A percentile compares a stretch with the other conserved stretches of the same genome.
Conservation (phyloP, 2,888 invertebrate species). For the Archaeoteleia sp. region DNA sequence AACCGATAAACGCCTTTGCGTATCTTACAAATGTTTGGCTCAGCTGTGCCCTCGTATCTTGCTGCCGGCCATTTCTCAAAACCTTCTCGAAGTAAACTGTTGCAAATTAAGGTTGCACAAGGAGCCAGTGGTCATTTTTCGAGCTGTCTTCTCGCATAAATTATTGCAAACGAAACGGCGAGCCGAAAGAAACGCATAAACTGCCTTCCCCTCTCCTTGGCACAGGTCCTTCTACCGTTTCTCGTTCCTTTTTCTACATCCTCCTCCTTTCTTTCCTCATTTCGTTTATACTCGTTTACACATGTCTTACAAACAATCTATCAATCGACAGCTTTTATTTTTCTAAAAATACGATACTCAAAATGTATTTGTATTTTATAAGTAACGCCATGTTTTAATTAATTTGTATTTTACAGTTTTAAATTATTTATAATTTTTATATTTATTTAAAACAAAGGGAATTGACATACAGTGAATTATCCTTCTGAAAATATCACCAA, state of each 20-base stretch:
- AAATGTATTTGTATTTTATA: no score
- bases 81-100: slow-evolving; percentile 70
- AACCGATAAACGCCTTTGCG: slow-evolving; percentile 64
- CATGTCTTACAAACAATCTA: not conserved
- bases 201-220: slow-evolving; percentile 54
- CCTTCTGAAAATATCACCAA: no score
- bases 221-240: slow-evolving; percentile 26
- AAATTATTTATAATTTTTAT: no score
- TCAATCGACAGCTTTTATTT: no score
- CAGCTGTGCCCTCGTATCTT: slow-evolving; percentile 60
- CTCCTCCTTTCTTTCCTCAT: slow-evolving; percentile 6
- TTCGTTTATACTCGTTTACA: not conserved
- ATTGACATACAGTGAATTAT: no score
- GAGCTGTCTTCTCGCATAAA: slow-evolving; percentile 72
- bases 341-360: no score
- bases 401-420: no score
- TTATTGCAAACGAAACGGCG: slow-evolving; percentile 72
- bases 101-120: slow-evolving; percentile 73
- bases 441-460: no score
- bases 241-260: slow-evolving; percentile 27
- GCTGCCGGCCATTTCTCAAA: slow-evolving; percentile 68
- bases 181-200: slow-evolving; percentile 71
- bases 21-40: slow-evolving; percentile 53
- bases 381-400: not conserved
- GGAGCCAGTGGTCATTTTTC: slow-evolving; percentile 72